These are phyloP conservation scores for Haemorhous mexicanus DNA, from an alignment of 2,113 vertebrate genomes.

Conservation along the genomic window DNA sequence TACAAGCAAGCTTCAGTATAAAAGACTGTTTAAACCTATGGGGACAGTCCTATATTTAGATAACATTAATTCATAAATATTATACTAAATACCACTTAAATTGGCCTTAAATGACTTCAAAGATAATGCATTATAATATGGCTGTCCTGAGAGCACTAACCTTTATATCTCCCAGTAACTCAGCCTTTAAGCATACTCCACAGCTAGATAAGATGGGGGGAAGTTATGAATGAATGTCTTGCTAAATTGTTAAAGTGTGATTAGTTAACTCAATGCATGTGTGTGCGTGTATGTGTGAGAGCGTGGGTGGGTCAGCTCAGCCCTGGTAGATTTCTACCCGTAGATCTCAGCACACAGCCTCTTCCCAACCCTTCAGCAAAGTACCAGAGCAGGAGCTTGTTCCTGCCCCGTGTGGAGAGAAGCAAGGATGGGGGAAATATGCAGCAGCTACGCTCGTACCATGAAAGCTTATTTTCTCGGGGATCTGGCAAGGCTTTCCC, in stretches of 20 bases:
- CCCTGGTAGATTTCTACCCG: neutral
- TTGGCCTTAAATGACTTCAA: constrained; percentile 80
- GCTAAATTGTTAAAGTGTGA: constrained; percentile 61
- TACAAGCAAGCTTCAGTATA: constrained; percentile 58
- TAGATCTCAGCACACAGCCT: neutral
- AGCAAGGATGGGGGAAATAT: neutral
- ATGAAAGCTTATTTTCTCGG: neutral
- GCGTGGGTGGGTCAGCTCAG: constrained; percentile 11
- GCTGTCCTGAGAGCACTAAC: constrained; percentile 80
- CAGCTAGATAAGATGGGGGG: constrained; percentile 51
- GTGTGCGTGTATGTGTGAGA: neutral
- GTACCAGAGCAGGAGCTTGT: neutral
- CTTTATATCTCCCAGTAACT: constrained; percentile 76
- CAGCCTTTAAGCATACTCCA: constrained; percentile 69
- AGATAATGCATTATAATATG: constrained; percentile 80
- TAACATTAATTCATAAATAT: constrained; percentile 84
- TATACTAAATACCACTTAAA: constrained; percentile 81
- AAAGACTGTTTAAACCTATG: constrained; percentile 67
- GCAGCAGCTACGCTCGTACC: neutral
- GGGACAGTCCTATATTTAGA: constrained; percentile 76
- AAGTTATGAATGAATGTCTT: constrained; percentile 77
- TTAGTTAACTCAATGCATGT: constrained; percentile 22
- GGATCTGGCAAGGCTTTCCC: neutral
- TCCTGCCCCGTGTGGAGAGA: constrained; percentile 12
- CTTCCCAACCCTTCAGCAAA: constrained; percentile 7